Evolutionary conservation across 1,140 invertebrate species (phyloP), one percentile per base, ranked within the genome.

Genomic region (Drosophila sproati): DNA sequence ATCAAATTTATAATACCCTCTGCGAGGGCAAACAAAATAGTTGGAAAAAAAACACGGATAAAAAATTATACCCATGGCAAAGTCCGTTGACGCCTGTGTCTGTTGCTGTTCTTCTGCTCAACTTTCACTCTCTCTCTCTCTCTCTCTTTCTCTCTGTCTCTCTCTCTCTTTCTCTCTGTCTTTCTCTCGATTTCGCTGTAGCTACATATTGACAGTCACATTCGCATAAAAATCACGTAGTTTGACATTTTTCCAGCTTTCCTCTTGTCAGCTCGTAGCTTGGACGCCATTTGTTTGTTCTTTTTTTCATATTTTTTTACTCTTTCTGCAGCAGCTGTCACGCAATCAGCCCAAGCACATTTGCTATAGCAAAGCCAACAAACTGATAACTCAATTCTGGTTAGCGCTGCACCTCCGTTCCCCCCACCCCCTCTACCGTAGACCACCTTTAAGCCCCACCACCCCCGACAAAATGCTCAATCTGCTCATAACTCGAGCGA

Each of bases 201-300:
- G 55, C 39, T 45, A 56, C 68, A 68, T 83, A 85, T 83, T 83
- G 81, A 85, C 81, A 77, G 81, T 80, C 78, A 82, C 79, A 88
- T 87, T 88, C 83, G 83, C 82, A 88, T 87, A 88, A 88, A 88
- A 88, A 88, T 88, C 83, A 88, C 83, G 83, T 88, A 88, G 83
- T 82, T 88, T 88, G 83, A 80, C 83, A 88, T 88, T 88, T 88
- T 82, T 72, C 79, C 64, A 68, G 73, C 79, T 78, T 43, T 43
- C 63, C 77, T 85, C 77, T 28, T 80, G 73, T 71, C 80, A 83
- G 79, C 68, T 85, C 39, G 67, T 83, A 80, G 39, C 37, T 80
- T 61, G 55, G 47, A 69, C 72, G 32, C 56, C 39, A 37, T 71
- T 57, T 43, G 28, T 67, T 50, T 45, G 1, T 47, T 48, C 50